A percentile compares a stretch with the other conserved stretches of the same genome.
These are phyloP conservation scores for Ormyrus rosae DNA, from an alignment of 2,888 invertebrate species.

Conservation along the genomic window DNA sequence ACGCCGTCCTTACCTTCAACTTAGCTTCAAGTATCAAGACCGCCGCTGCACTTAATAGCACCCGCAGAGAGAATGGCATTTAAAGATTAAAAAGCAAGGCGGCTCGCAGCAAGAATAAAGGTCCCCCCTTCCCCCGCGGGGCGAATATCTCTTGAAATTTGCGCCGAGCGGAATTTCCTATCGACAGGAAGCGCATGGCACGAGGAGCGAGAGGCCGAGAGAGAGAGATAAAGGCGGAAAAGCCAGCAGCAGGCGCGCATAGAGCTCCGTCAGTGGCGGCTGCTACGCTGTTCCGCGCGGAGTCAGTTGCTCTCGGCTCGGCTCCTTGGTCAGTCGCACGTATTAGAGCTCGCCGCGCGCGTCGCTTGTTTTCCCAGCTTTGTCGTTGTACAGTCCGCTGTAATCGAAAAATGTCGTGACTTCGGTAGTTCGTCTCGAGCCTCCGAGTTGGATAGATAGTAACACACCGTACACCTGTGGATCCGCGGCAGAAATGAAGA, in stretches of 20 bases:
- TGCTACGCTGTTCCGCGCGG: not conserved
- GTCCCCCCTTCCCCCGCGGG: not conserved
- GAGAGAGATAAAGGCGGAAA: conserved; percentile 52
- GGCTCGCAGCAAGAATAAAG: not conserved
- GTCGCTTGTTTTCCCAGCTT: not conserved
- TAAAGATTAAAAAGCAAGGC: not conserved
- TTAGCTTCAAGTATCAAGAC: no score
- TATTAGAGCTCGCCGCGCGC: not conserved
- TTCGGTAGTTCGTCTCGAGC: not conserved
- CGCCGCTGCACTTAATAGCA: no score
- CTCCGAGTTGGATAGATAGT: no score
- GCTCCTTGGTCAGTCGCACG: no score
- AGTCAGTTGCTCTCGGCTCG: no score
- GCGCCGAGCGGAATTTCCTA: not conserved
- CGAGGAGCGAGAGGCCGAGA: not conserved
- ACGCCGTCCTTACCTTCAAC: no score
- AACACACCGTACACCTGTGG: no score
- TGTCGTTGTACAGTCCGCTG: not conserved
- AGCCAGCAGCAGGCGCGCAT: conserved; percentile 35
- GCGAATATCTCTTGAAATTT: not conserved
- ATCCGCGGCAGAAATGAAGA: no score
- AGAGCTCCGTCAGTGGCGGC: conserved; percentile 22
- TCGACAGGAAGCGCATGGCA: not conserved
- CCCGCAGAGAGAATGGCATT: no score
- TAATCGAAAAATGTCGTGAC: not conserved